A percentile compares a stretch with the other conserved stretches of the same genome.
These are phyloP conservation scores for Pimpla rufipes DNA, from an alignment of 2,888 invertebrate species.

Conservation along the genomic window DNA sequence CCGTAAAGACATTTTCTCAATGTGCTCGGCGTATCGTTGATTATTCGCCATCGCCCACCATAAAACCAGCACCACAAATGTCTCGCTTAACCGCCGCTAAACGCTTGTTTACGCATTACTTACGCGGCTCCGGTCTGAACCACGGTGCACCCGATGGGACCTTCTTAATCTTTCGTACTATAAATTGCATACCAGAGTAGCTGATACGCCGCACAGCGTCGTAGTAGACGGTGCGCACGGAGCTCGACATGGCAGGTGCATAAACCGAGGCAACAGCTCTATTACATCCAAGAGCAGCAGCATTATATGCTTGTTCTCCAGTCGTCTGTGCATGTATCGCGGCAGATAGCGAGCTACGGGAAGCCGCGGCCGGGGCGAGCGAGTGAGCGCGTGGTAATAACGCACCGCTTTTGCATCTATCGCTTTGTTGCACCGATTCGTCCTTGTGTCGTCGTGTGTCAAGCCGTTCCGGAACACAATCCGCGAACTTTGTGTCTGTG, in stretches of 20 bases:
- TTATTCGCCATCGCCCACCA: too few species aligned
- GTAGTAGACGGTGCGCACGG: background rate
- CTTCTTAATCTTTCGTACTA: conserved; percentile 43
- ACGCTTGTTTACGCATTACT: too few species aligned
- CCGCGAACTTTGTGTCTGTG: conserved; percentile 6
- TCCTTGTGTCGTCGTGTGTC: conserved; percentile 41
- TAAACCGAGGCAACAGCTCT: conserved; percentile 12
- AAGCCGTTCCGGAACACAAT: background rate
- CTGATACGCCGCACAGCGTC: conserved; percentile 15
- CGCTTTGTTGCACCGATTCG: conserved; percentile 54
- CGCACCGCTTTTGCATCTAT: conserved; percentile 32
- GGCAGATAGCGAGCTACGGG: conserved; percentile 1
- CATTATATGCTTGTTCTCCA: conserved; percentile 8
- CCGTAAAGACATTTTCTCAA: too few species aligned
- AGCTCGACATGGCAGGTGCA: conserved; percentile 19
- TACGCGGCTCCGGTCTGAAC: too few species aligned
- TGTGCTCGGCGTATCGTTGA: too few species aligned
- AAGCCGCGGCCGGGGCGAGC: background rate
- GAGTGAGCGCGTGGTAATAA: conserved; percentile 18
- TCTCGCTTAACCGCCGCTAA: too few species aligned
- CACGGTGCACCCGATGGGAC: background rate
- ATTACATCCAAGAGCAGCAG: conserved; percentile 2
- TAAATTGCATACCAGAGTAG: conserved; percentile 37
- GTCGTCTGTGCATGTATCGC: background rate
- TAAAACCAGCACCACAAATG: too few species aligned